Evolutionary conservation across 1,140 invertebrate genomes (phyloP).

Genomic region (Caenorhabditis tropicalis): DNA sequence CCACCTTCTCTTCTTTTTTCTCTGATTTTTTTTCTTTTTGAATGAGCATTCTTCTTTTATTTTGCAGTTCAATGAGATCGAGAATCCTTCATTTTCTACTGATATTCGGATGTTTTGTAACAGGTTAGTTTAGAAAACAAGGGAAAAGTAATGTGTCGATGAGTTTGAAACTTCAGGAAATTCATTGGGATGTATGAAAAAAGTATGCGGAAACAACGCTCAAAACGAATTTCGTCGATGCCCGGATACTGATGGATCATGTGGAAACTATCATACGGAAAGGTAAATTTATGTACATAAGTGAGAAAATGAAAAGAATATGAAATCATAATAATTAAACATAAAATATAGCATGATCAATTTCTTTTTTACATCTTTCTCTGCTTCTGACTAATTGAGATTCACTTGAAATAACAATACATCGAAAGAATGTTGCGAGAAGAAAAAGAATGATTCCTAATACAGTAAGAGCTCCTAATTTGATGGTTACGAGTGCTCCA

Average conservation of each 20-base stretch:
- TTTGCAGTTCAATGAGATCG: not conserved
- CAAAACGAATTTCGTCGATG: constrained; percentile 49
- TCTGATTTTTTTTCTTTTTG: not conserved
- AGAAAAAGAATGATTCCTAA: constrained; percentile 6
- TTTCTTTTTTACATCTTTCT: constrained; percentile 8
- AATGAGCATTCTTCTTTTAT: not conserved
- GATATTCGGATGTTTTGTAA: not conserved
- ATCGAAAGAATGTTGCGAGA: not conserved
- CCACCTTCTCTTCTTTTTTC: not conserved
- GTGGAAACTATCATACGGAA: constrained; percentile 51
- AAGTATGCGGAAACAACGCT: constrained; percentile 52
- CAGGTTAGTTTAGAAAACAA: not conserved
- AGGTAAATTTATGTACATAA: constrained; percentile 39
- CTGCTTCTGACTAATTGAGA: not conserved
- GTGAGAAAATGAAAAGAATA: not conserved
- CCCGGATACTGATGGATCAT: constrained; percentile 55
- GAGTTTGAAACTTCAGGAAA: not conserved
- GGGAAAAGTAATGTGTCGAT: not conserved
- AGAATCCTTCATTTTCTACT: not conserved
- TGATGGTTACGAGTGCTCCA: not conserved
- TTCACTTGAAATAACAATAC: constrained; percentile 20
- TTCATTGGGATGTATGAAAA: constrained; percentile 52
- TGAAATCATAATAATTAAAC: not conserved
- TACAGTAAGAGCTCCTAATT: not conserved
- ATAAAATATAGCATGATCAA: constrained; percentile 35